Evolutionary conservation across 2,797 vertebrate genomes (phyloP), one percentile per base, ranked within the genome.

Genomic region (Netta rufina): DNA sequence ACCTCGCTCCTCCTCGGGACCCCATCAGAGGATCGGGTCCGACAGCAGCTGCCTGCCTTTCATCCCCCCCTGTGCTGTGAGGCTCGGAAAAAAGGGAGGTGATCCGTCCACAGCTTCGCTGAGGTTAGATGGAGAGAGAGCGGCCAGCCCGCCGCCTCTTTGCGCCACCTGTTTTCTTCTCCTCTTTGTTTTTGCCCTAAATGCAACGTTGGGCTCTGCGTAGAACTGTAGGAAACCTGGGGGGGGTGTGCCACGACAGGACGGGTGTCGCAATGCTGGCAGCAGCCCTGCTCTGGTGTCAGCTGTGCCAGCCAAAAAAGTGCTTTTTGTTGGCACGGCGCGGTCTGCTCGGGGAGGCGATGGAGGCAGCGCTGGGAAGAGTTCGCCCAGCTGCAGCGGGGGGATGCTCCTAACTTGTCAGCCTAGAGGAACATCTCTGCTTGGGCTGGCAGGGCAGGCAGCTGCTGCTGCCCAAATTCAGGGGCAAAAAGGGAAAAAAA

Each of bases 291-390:
- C 77, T 69, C 70, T 88, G 70, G 62, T 88, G 77, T 90, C 74
- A 70, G 84, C 90, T 72, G 12, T 30, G n/a, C 77, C 94, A 86
- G 80, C 90, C 81, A 47, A 70, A 73, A 62, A 71, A 60, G n/a
- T 39, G 74, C 43, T 62, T 92, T 92, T 76, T 67, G 43, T 92
- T 90, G 93, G 92, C 90, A 30, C 10, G 16, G 83, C 25, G 73
- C 38, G 41, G 61, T 43, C 80, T 1, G 3, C 78, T 88, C 13
- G 28, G 93, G 74, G 91, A 94, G 86, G 62, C 47, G 92, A 43
- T 38, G 33, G 58, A 38, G 36, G 24, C 66, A 47, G 38, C 0
- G 36, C n/a, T 77, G 86, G 62, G 84, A 32, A 61, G 90, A 87
- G 67, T 61, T 20, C 58, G 75, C 76, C 38, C 67, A 71, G 92